phyloP scores from a whole-genome alignment of 2,888 invertebrate species.

The Eupithecia insigniata region DNA sequence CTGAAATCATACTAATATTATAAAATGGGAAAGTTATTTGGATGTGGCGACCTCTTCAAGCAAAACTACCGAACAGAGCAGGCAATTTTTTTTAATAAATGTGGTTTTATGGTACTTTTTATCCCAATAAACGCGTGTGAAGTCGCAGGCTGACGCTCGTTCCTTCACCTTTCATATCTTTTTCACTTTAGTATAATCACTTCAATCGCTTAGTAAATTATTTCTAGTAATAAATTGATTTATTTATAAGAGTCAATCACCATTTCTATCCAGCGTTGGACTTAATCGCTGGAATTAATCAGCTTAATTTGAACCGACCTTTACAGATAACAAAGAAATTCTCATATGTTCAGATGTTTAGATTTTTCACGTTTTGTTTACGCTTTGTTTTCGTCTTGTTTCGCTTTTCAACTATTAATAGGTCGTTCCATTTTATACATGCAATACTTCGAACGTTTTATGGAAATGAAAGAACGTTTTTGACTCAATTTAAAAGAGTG shows the following conservation, averaged over 20 bases:
- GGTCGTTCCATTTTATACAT: background rate
- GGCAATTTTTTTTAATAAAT: too few species aligned
- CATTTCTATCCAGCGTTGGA: background rate
- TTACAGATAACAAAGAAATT: background rate
- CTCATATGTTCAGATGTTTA: background rate
- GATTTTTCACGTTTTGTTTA: background rate
- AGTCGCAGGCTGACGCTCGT: too few species aligned
- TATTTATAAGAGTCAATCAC: background rate
- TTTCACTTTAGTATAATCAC: too few species aligned
- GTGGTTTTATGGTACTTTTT: too few species aligned
- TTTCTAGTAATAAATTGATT: background rate
- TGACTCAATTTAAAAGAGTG: slow-evolving; percentile 3
- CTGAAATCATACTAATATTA: too few species aligned
- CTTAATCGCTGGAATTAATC: background rate
- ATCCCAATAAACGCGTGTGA: too few species aligned
- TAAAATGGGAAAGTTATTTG: too few species aligned
- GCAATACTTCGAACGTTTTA: background rate
- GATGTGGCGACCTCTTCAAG: too few species aligned
- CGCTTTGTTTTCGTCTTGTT: background rate
- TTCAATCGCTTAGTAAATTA: too few species aligned
- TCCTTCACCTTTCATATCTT: too few species aligned
- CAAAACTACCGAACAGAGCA: too few species aligned
- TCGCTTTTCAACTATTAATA: background rate
- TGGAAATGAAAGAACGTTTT: background rate
- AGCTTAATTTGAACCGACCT: background rate